phyloP scores from a whole-genome alignment of 2,113 vertebrate genomes.

The Antechinus stuartii region DNA sequence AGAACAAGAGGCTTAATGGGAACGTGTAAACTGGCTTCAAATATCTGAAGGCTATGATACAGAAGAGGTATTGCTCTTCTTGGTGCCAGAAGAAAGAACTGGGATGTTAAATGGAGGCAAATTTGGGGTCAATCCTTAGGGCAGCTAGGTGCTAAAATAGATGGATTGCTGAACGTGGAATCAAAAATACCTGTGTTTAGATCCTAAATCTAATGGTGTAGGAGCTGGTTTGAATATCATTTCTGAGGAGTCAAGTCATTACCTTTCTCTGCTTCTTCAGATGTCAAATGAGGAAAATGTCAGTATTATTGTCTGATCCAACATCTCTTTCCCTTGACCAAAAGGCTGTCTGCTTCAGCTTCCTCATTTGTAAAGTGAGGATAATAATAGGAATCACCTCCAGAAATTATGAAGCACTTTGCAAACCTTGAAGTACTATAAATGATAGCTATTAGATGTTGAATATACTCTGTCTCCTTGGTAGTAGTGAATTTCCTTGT shows the following conservation, averaged over 20 bases:
- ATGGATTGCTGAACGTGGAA: background rate
- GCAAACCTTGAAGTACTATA: background rate
- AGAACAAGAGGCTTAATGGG: background rate
- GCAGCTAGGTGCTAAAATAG: background rate
- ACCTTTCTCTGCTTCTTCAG: background rate
- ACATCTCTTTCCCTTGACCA: background rate
- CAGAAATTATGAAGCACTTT: background rate
- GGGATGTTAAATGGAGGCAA: background rate
- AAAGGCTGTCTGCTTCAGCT: background rate
- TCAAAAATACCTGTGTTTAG: background rate
- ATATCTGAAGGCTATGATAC: background rate
- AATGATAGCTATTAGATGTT: background rate
- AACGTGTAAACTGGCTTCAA: background rate
- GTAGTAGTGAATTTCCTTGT: background rate
- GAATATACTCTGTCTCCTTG: background rate
- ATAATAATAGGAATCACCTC: background rate
- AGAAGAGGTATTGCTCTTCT: background rate
- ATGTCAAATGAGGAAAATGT: background rate
- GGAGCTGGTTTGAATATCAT: background rate
- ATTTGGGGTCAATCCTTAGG: background rate
- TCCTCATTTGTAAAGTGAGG: background rate
- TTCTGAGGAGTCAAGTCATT: background rate
- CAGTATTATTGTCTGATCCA: background rate
- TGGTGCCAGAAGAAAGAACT: background rate
- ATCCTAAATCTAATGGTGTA: background rate